phyloP scores from a whole-genome alignment of 2,113 vertebrate genomes.

The Caretta caretta region DNA sequence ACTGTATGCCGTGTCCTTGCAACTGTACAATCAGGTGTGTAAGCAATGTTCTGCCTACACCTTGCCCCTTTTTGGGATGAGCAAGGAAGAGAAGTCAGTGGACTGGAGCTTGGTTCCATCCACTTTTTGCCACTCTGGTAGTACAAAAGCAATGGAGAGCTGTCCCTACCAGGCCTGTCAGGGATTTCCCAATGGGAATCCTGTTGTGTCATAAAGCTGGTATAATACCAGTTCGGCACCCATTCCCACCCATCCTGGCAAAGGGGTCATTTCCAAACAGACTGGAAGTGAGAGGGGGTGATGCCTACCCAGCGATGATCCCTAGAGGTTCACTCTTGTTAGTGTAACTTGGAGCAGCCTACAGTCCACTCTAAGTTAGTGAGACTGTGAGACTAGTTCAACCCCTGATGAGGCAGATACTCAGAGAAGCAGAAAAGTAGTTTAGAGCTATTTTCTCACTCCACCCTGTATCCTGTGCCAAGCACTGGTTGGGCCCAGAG shows the following conservation, averaged over 20 bases:
- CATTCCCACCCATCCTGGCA: background rate
- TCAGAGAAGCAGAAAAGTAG: background rate
- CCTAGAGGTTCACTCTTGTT: background rate
- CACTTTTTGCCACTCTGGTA: background rate
- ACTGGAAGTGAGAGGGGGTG: fast-evolving
- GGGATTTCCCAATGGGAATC: background rate
- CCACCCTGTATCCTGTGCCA: background rate
- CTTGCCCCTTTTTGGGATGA: no score
- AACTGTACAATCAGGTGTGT: background rate
- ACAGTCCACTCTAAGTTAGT: fast-evolving
- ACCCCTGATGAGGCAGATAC: background rate
- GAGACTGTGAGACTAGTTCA: background rate
- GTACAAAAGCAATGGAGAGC: background rate
- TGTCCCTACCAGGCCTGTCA: background rate
- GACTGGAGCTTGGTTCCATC: background rate
- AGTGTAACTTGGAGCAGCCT: background rate
- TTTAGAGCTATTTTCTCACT: background rate
- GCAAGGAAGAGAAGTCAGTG: no score
- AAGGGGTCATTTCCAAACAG: background rate
- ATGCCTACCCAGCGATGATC: background rate
- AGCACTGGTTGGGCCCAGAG: background rate
- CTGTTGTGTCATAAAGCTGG: background rate
- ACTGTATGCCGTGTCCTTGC: background rate
- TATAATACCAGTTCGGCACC: background rate
- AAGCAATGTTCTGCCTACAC: background rate